These are phyloP conservation scores for Ochropleura leucogaster DNA, from an alignment of 2,888 invertebrate genomes.

Conservation along the genomic window DNA sequence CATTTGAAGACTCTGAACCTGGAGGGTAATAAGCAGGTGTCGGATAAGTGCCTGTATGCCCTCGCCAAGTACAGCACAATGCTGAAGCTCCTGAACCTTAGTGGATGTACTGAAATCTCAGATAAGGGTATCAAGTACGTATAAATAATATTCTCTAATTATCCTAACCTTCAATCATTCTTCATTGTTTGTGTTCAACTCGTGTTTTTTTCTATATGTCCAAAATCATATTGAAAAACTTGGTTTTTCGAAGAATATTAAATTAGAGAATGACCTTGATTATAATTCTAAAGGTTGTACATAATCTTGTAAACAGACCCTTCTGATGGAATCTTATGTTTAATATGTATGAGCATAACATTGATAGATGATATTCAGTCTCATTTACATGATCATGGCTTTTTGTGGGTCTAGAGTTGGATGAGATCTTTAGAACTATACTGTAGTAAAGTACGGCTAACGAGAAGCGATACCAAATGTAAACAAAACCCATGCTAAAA, in stretches of 20 bases:
- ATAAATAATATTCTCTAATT: neutral
- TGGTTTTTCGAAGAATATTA: neutral
- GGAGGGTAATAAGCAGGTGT: slow-evolving; percentile 91
- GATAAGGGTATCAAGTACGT: slow-evolving; percentile 92
- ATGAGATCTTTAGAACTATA: neutral
- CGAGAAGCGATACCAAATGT: too few relatives aligned
- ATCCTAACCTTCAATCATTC: neutral
- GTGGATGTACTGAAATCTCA: slow-evolving; percentile 91
- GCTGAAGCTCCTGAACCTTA: slow-evolving; percentile 91
- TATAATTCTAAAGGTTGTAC: neutral
- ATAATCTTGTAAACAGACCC: neutral
- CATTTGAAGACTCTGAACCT: slow-evolving; percentile 89
- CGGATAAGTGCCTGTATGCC: slow-evolving; percentile 90
- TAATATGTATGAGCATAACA: neutral
- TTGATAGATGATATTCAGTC: neutral
- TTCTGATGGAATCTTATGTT: neutral
- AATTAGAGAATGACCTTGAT: slow-evolving; percentile 10
- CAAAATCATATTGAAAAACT: neutral
- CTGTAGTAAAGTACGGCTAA: too few relatives aligned
- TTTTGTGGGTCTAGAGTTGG: too few relatives aligned
- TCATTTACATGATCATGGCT: neutral
- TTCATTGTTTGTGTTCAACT: neutral
- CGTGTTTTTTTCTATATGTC: neutral
- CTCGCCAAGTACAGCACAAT: slow-evolving; percentile 89
- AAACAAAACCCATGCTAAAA: too few relatives aligned